Evolutionary conservation across 2,113 vertebrate species (phyloP), one percentile per base, ranked within the genome.

Genomic region (Proteles cristata): DNA sequence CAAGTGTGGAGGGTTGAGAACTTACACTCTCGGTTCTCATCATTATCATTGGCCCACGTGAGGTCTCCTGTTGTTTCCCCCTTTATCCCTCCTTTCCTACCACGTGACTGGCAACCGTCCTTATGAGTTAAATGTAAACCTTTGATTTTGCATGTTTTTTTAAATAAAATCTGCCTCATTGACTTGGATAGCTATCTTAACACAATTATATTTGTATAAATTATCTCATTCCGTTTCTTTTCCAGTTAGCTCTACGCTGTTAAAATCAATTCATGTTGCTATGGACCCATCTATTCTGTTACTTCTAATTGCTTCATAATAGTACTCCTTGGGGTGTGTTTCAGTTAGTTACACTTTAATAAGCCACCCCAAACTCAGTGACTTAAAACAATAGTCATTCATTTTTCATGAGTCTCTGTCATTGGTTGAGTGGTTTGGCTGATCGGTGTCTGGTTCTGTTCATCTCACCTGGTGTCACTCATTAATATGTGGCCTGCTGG

Each of bases 11-110:
- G 28, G 9, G 10, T 4, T n/a, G 25, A 43, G 63, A 61, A 50
- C 11, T 19, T 69, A 11, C 31, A 33, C 7, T n/a, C 4, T 26
- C 35, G 4, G 58, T 28, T 61, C 3, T 9, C 25, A 48, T 10
- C 68, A 0, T 53, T 15, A 5, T 28, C 77, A 2, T 0, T 5
- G 50, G 45, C 14, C 15, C 12, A 2, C 25, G 1, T 1, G 11
- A 31, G 77, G 35, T 26, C 33, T 80, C 50, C 19, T 7, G 25
- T 4, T 26, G 2, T 50, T 65, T 31, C 16, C 15, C 69, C 6
- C 5, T 31, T 25, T 33, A 11, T 16, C 25, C 43, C n/a, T 33
- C 31, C 45, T 90, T 80, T 73, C 48, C 48, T 7, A 63, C 68
- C 9, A n/a, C 2, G 14, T n/a, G 12, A 0, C 0, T 91, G 90